Conservation (phyloP, 2,797 vertebrate species). For the Phalanger gymnotis region DNA sequence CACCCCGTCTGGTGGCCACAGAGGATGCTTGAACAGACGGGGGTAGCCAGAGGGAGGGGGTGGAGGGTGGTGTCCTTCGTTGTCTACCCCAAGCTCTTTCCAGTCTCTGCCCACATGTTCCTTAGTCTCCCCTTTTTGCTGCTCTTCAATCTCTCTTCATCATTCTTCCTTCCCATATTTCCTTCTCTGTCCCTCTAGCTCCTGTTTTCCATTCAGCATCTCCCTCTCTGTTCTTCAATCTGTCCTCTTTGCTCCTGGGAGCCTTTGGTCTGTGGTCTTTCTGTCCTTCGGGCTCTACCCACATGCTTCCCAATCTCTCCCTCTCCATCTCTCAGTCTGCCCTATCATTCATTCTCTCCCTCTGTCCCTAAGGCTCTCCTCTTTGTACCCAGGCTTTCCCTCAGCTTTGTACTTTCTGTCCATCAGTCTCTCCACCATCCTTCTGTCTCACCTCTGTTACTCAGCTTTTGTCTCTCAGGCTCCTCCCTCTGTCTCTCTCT, state of each 20-base stretch:
- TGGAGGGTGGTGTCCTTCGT: neutral
- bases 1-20: slow-evolving; percentile 16
- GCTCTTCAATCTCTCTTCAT: neutral
- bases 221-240: neutral
- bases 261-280: neutral
- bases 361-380: neutral
- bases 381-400: slow-evolving; percentile 14
- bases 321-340: neutral
- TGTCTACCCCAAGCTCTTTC: neutral
- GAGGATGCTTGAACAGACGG: slow-evolving; percentile 51
- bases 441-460: neutral
- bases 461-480: slow-evolving; percentile 44
- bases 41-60: slow-evolving; percentile 12
- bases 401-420: neutral
- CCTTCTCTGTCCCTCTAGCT: neutral
- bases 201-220: neutral
- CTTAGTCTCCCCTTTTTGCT: neutral
- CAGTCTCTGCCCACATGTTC: neutral
- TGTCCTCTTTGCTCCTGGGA: neutral
- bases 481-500: neutral
- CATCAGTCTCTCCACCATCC: neutral
- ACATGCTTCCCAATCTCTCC: neutral
- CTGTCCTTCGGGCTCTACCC: neutral
- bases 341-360: neutral
- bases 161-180: neutral